Evolutionary conservation across 2,797 vertebrate genomes (phyloP).

Genomic region (Schizothorax lantsangensis): DNA sequence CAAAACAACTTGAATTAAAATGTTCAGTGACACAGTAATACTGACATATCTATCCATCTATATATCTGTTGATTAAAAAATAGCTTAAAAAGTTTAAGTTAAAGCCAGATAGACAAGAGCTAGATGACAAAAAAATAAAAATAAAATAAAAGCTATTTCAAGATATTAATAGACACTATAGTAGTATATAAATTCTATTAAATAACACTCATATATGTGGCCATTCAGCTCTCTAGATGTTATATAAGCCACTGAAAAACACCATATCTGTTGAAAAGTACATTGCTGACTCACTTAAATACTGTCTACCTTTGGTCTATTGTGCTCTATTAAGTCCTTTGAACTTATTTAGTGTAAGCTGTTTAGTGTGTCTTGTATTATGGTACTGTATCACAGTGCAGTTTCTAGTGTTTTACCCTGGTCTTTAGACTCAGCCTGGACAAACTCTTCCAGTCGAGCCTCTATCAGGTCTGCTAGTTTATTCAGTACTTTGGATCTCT

Average conservation of each 20-base stretch:
- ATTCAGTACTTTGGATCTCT: constrained; percentile 84
- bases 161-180: background rate
- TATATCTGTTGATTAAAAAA: too few species aligned
- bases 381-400: background rate
- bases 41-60: background rate
- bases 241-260: background rate
- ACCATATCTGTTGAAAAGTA: background rate
- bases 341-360: background rate
- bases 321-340: background rate
- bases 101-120: too few species aligned
- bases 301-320: background rate
- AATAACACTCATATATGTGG: background rate
- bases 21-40: background rate
- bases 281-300: background rate
- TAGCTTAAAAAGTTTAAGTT: too few species aligned
- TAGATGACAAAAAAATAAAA: too few species aligned
- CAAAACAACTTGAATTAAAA: background rate
- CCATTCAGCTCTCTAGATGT: background rate
- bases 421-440: constrained; percentile 93
- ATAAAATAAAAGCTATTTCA: too few species aligned
- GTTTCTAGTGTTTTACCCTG: constrained; percentile 81
- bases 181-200: background rate
- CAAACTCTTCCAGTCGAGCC: constrained; percentile 85
- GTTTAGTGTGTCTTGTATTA: background rate
- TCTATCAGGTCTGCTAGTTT: constrained; percentile 92